phyloP scores from a whole-genome alignment of 2,888 invertebrate species.

The Fissipunctia ypsillon region DNA sequence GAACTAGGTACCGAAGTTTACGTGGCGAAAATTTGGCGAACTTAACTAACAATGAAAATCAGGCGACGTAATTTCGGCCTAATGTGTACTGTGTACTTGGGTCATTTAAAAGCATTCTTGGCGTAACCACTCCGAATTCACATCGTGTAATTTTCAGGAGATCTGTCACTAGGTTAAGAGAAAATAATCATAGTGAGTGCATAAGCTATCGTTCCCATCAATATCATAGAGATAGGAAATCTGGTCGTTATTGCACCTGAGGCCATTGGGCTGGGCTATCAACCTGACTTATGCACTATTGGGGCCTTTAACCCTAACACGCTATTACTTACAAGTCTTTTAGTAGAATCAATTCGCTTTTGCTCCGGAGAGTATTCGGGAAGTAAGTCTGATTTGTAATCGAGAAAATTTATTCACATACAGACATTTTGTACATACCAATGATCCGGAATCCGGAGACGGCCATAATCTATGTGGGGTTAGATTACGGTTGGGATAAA shows the following conservation, averaged over 20 bases:
- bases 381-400: conserved; percentile 34
- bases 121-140: not conserved
- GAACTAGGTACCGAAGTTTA: not conserved
- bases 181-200: not conserved
- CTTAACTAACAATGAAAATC: not conserved
- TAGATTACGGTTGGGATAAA: conserved; percentile 18
- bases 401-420: conserved; percentile 40
- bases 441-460: not conserved
- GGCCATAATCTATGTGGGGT: not conserved
- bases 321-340: conserved; percentile 17
- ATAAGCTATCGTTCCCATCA: not conserved
- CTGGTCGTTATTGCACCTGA: conserved; percentile 2
- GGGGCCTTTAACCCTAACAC: conserved; percentile 9
- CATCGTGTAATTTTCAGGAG: not conserved
- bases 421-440: conserved; percentile 30
- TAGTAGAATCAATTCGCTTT: conserved; percentile 36
- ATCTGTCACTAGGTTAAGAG: not conserved
- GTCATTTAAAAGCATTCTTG: conserved; percentile 1
- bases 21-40: not conserved
- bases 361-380: conserved; percentile 30
- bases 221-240: conserved; percentile 27
- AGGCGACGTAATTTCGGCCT: not conserved
- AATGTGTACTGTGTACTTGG: not conserved
- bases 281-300: conserved; percentile 16
- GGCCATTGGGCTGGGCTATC: conserved; percentile 28